Base-by-base conservation (phyloP, 2,797 vertebrate genomes). In the Neopelma chrysocephalum region DNA sequence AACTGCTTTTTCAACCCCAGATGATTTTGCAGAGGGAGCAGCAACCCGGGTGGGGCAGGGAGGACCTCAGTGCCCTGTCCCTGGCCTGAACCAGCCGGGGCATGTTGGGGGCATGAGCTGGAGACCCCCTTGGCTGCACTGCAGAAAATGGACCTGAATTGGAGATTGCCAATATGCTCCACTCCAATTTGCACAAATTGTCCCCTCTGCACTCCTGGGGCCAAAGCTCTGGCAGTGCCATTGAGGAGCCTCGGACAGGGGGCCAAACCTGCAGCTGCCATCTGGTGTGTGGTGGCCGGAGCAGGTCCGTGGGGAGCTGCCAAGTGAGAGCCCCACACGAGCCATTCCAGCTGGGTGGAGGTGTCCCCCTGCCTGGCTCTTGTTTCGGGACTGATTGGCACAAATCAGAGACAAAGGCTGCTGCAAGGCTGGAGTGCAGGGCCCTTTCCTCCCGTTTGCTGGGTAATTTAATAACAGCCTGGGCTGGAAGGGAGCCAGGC, bases 301-400 rank as follows among this genome's bases (percentile, higher is more conserved):
- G 61, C 3, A 0, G 64, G n/a, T 15, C 82, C 0, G 1, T 0
- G 1, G 69, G 62, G 68, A 66, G 42, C 82, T 23, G 40, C 3
- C 3, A 34, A 42, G 2, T 0, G 10, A 50, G 38, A 48, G 14
- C 53, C 34, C 57, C 2, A 0, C 21, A 5, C 0, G 0, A 27
- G 61, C 42, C 0, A 0, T 36, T 51, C 11, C 34, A 13, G 69
- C 77, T 50, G 4, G 0, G 4, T 1, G 0, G 56, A 36, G 14
- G 27, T 43, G 77, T 36, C 45, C 65, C 5, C 0, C 26, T 57
- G 36, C 57, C n/a, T 7, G 23, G 40, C 70, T 73, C 84, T 34
- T 19, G 7, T 58, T 72, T 43, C 70, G 19, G 75, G 47, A 5
- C 60, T 48, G 86, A 12, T 4, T 66, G 81, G 71, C 81, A 70